These are phyloP conservation scores for Blastobasis adustella DNA, from an alignment of 2,888 invertebrate genomes.

Conservation along the genomic window DNA sequence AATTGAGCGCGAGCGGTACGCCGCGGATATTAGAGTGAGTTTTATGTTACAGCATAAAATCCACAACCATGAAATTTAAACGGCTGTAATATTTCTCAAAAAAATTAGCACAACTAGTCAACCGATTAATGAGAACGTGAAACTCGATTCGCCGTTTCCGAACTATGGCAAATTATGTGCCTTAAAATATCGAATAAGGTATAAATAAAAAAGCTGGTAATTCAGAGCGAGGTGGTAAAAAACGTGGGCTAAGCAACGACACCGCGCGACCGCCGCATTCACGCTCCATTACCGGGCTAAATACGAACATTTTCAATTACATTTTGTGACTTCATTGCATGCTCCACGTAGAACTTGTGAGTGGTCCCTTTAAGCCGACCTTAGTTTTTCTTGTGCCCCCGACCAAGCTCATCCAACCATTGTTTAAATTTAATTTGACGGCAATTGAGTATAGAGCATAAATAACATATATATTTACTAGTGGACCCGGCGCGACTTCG, in stretches of 20 bases:
- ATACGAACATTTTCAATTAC: slow-evolving; percentile 56
- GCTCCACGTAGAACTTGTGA: too few relatives aligned
- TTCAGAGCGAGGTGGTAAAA: slow-evolving; percentile 53
- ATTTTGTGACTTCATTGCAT: slow-evolving; percentile 33
- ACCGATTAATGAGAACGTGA: slow-evolving; percentile 69
- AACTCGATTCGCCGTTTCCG: slow-evolving; percentile 53
- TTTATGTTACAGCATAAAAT: slow-evolving; percentile 53
- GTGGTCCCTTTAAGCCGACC: slow-evolving; percentile 19
- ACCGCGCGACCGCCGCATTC: slow-evolving; percentile 38
- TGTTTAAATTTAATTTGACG: too few relatives aligned
- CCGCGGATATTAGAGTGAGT: slow-evolving; percentile 33
- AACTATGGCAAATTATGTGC: slow-evolving; percentile 57
- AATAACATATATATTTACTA: too few relatives aligned
- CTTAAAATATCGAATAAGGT: slow-evolving; percentile 57
- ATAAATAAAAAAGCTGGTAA: slow-evolving; percentile 45
- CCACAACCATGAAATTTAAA: slow-evolving; percentile 56
- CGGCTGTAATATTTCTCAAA: slow-evolving; percentile 53
- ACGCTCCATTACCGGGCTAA: slow-evolving; percentile 63
- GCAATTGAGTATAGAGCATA: too few relatives aligned
- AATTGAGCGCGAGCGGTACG: slow-evolving; percentile 35
- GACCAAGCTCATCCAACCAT: too few relatives aligned
- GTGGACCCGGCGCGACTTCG: too few relatives aligned
- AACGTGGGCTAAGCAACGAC: slow-evolving; percentile 37
- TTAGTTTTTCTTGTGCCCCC: too few relatives aligned
- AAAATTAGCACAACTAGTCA: slow-evolving; percentile 68